phyloP scores from a whole-genome alignment of 1,140 invertebrate species.

The Zaprionus capensis region DNA sequence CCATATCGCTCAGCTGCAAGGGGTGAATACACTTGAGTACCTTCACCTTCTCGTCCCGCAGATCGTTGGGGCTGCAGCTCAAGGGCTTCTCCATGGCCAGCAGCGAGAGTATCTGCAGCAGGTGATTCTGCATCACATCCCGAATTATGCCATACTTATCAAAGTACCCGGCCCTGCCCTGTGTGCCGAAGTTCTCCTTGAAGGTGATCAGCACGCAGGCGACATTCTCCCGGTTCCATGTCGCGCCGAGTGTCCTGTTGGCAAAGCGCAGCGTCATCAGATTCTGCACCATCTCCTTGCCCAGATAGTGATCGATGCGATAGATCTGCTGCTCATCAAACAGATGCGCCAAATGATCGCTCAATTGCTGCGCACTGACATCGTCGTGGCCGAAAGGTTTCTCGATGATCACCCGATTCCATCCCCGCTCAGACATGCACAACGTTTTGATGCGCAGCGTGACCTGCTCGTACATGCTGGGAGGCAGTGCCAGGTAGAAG shows the following conservation, averaged over 20 bases:
- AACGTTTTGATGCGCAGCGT: slow-evolving; percentile 93
- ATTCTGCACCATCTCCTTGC: slow-evolving; percentile 99
- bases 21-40: slow-evolving; percentile 95
- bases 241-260: slow-evolving; percentile 95
- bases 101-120: slow-evolving; percentile 97
- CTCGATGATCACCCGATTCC: slow-evolving; percentile 98
- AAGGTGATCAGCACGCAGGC: slow-evolving; percentile 98
- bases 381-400: slow-evolving; percentile 99
- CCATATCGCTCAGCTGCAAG: slow-evolving; percentile 92
- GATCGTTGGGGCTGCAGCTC: slow-evolving; percentile 97
- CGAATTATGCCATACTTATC: slow-evolving; percentile 99
- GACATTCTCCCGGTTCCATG: slow-evolving; percentile 98
- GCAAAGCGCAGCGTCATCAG: slow-evolving; percentile 96
- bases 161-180: slow-evolving; percentile 99
- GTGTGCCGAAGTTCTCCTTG: slow-evolving; percentile 99
- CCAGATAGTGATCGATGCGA: slow-evolving; percentile 99
- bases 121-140: slow-evolving; percentile 99
- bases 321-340: slow-evolving; percentile 99
- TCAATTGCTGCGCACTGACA: slow-evolving; percentile 92
- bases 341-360: slow-evolving; percentile 93
- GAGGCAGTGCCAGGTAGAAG: slow-evolving; percentile 99
- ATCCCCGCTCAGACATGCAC: slow-evolving; percentile 94
- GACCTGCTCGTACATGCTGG: slow-evolving; percentile 95
- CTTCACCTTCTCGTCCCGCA: slow-evolving; percentile 98
- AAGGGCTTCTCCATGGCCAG: slow-evolving; percentile 99